Percentiles rank a stretch among this genome's conserved stretches.
These are phyloP conservation scores for Scelioninae gen. 1 DNA, from an alignment of 2,888 invertebrate species.

Conservation along the genomic window DNA sequence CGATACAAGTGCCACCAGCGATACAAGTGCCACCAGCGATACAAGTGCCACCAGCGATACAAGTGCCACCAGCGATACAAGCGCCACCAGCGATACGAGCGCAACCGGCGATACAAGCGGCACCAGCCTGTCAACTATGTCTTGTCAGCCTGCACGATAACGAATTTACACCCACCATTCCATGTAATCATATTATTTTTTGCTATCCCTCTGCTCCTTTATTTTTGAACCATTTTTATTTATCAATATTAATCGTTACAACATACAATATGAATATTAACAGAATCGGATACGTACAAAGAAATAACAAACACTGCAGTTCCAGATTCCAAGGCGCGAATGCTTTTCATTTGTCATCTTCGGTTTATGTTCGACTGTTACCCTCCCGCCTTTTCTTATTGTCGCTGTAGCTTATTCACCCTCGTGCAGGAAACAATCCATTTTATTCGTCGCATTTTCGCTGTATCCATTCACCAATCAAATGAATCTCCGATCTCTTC, in stretches of 20 bases:
- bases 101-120: background rate
- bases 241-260: background rate
- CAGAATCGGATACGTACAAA: background rate
- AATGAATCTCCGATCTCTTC: constrained; percentile 62
- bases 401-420: constrained; percentile 67
- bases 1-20: too few relatives aligned
- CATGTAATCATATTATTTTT: too few relatives aligned
- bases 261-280: background rate
- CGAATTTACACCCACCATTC: too few relatives aligned
- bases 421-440: constrained; percentile 67
- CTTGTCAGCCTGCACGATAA: too few relatives aligned
- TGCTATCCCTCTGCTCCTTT: too few relatives aligned
- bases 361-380: constrained; percentile 74
- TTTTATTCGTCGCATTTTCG: constrained; percentile 67
- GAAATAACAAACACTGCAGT: constrained; percentile 10
- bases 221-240: background rate
- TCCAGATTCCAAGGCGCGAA: constrained; percentile 59
- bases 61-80: too few relatives aligned
- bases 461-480: constrained; percentile 65
- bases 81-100: too few relatives aligned
- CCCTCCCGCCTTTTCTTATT: constrained; percentile 73
- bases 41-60: too few relatives aligned
- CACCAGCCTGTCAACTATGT: too few relatives aligned
- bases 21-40: too few relatives aligned
- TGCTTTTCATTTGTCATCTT: constrained; percentile 76